Conservation (phyloP, 2,113 vertebrate genomes). For the Periophthalmodon schlosseri region DNA sequence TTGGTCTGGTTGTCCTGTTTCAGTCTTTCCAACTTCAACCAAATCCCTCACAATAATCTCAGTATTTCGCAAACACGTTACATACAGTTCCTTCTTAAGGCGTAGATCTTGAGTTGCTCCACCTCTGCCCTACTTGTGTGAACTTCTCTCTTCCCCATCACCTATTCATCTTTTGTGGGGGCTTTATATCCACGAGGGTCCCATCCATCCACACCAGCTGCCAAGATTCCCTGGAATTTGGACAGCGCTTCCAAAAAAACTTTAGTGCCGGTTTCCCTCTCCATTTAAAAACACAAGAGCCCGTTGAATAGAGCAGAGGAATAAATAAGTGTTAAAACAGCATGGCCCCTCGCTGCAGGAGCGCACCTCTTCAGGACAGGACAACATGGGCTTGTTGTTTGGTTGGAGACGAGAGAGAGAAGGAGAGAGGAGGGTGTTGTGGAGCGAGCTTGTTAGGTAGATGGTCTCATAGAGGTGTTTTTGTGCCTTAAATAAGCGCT, state of each 20-base stretch:
- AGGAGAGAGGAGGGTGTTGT: slow-evolving; percentile 35
- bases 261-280: slow-evolving; percentile 50
- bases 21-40: background rate
- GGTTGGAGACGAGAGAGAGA: slow-evolving; percentile 19
- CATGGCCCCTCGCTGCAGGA: slow-evolving; percentile 52
- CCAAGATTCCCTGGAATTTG: slow-evolving; percentile 79
- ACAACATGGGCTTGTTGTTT: slow-evolving; percentile 26
- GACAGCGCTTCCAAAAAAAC: slow-evolving; percentile 53
- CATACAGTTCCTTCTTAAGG: background rate
- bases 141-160: slow-evolving; percentile 81
- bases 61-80: background rate
- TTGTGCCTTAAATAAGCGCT: background rate
- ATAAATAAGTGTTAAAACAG: slow-evolving; percentile 68
- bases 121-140: slow-evolving; percentile 66
- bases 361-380: slow-evolving; percentile 43
- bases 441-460: slow-evolving; percentile 8
- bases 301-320: slow-evolving; percentile 67
- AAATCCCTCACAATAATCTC: background rate
- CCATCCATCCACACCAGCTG: slow-evolving; percentile 77
- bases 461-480: slow-evolving; percentile 24
- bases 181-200: slow-evolving; percentile 75
- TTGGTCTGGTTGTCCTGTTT: too few species aligned
- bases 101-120: slow-evolving; percentile 26
- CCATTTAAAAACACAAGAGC: slow-evolving; percentile 64
- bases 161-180: slow-evolving; percentile 81